Base-by-base conservation (phyloP, 2,797 vertebrate species). In the Danio aesculapii region DNA sequence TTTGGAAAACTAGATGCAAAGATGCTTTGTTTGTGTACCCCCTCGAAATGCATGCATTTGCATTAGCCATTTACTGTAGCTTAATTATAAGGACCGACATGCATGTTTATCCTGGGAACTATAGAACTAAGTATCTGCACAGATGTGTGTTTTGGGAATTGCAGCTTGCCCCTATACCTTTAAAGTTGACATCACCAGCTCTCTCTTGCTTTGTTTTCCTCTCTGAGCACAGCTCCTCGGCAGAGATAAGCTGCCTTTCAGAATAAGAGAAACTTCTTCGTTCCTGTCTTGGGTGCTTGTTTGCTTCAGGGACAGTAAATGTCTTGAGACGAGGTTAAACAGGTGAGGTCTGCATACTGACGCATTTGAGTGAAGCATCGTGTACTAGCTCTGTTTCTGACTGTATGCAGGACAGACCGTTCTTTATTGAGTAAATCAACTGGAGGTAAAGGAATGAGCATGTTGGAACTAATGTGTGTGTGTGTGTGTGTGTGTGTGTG, bases 211-310 rank as follows among this genome's bases (percentile, higher is more conserved):
- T 68, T 69, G 17, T 66, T 57, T 77, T 21, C 12, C 66, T 73
- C 17, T 44, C n/a, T 82, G 59, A 0, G 8, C 39, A 58, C 71
- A 16, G 57, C 74, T 71, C 58, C 49, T 55, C 82, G 47, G 82
- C 30, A 70, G 41, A 49, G 57, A 66, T 50, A 57, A 64, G 64
- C 19, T 64, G 57, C 13, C 52, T 52, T 52, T 57, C 13, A 13
- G 30, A 58, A 49, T 21, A 57, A 8, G 46, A 59, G 17, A 66
- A 77, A 74, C 68, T 44, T 64, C 62, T 66, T 82, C 67, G 81
- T 84, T 87, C 77, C 83, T 85, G 81, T 75, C 63, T 74, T 43
- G 41, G 55, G 49, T 82, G 79, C 58, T 67, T 61, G 61, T 71
- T 67, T 68, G 61, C 74, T 17, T 75, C 46, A 61, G 11, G 19